Evolutionary conservation across 2,888 invertebrate genomes (phyloP).

Genomic region (Clistopyga incitator): DNA sequence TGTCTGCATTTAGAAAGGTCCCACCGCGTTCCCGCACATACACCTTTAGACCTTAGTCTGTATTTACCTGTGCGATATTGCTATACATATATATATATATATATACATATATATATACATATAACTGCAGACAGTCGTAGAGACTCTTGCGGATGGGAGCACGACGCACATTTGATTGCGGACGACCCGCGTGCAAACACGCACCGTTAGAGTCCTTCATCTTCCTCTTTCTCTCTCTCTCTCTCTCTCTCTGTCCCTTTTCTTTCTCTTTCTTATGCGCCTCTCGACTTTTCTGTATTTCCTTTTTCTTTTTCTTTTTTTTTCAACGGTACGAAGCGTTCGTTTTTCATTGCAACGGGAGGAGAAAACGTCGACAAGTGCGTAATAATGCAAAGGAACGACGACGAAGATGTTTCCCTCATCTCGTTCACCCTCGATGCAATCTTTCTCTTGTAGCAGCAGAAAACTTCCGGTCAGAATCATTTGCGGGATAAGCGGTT

Average conservation of each 20-base stretch:
- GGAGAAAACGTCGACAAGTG: conserved; percentile 48
- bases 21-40: conserved; percentile 59
- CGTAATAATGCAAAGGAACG: conserved; percentile 65
- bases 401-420: conserved; percentile 56
- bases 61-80: conserved; percentile 55
- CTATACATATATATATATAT: not conserved
- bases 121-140: not conserved
- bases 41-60: conserved; percentile 34
- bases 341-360: conserved; percentile 37
- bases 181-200: conserved; percentile 72
- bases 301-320: conserved; percentile 22
- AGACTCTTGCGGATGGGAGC: conserved; percentile 62
- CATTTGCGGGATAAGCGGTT: too few relatives aligned
- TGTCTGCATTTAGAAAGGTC: conserved; percentile 78
- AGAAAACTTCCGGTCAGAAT: too few relatives aligned
- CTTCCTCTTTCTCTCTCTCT: conserved; percentile 24
- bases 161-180: conserved; percentile 75
- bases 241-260: conserved; percentile 21
- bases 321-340: conserved; percentile 3
- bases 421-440: conserved; percentile 42
- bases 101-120: not conserved
- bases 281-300: conserved; percentile 13
- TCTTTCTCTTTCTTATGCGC: conserved; percentile 36
- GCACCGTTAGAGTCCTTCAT: conserved; percentile 66
- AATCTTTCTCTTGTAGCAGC: conserved; percentile 14